These are phyloP conservation scores for Rhorus exstirpatorius DNA, from an alignment of 2,888 invertebrate genomes.

Conservation along the genomic window DNA sequence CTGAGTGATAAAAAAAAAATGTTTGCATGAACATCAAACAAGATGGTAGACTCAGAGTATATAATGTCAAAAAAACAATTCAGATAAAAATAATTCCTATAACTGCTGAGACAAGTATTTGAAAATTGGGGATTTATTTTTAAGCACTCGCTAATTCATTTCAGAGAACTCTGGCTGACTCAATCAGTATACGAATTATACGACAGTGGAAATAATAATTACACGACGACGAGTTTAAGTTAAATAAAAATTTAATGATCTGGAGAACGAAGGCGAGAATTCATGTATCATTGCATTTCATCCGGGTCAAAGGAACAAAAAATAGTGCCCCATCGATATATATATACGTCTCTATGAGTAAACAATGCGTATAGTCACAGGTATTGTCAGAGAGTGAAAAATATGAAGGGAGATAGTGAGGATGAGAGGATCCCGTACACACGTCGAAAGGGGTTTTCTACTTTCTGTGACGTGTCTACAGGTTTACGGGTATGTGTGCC, in stretches of 20 bases:
- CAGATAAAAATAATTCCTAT: no score
- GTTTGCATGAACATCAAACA: no score
- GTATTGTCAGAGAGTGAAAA: conserved; percentile 17
- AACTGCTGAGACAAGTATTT: no score
- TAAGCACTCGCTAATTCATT: no score
- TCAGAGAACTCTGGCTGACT: no score
- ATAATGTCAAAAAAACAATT: no score
- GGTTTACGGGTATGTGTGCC: not conserved
- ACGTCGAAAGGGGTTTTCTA: conserved; percentile 38
- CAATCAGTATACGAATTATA: no score
- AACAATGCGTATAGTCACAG: conserved; percentile 22
- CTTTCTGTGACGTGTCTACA: conserved; percentile 27
- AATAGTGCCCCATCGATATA: not conserved
- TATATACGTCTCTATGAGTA: not conserved
- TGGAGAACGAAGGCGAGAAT: not conserved
- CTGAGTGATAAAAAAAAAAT: no score
- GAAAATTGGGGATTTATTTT: no score
- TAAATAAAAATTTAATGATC: not conserved
- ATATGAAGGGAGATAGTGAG: conserved; percentile 15
- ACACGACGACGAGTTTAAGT: not conserved
- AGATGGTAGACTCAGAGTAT: no score
- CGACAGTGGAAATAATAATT: not conserved
- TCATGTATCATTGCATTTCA: not conserved
- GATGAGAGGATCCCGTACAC: conserved; percentile 58
- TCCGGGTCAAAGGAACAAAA: not conserved